Evolutionary conservation across 2,888 invertebrate species (phyloP).

Genomic region (Parnassius orleans): DNA sequence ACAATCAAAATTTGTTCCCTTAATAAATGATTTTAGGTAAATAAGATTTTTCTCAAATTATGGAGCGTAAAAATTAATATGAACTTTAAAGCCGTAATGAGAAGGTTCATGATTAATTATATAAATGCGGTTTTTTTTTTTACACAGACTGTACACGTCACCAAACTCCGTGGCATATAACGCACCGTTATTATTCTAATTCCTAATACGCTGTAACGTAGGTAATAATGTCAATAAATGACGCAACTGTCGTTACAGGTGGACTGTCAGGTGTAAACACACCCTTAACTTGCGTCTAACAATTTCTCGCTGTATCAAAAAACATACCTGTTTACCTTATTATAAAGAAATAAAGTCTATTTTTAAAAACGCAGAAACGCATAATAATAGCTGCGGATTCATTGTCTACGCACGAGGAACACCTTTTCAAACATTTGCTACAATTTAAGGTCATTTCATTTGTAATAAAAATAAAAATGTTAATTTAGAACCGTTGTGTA

Average conservation of each 20-base stretch:
- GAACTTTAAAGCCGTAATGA: too few species aligned
- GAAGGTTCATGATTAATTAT: too few species aligned
- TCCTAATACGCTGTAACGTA: conserved; percentile 39
- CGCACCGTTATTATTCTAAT: conserved; percentile 27
- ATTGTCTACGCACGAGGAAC: conserved; percentile 47
- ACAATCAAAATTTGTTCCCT: too few species aligned
- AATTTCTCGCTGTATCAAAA: background rate
- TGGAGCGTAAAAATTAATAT: too few species aligned
- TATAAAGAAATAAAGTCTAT: conserved; percentile 18
- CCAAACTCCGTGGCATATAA: conserved; percentile 27
- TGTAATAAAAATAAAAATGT: conserved; percentile 48
- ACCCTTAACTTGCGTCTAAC: conserved; percentile 44
- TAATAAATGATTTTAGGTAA: too few species aligned
- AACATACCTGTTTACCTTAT: conserved; percentile 24
- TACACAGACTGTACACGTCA: background rate
- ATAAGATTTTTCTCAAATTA: too few species aligned
- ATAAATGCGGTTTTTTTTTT: too few species aligned
- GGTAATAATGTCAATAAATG: conserved; percentile 56
- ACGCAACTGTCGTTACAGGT: conserved; percentile 68
- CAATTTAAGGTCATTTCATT: conserved; percentile 49
- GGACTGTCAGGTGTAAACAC: conserved; percentile 58
- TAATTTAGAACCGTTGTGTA: conserved; percentile 21
- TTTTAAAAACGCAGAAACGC: conserved; percentile 29
- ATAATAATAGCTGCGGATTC: conserved; percentile 35
- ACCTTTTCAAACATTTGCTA: conserved; percentile 52